Conservation (phyloP, 2,888 invertebrate genomes). For the Lobophora halterata region DNA sequence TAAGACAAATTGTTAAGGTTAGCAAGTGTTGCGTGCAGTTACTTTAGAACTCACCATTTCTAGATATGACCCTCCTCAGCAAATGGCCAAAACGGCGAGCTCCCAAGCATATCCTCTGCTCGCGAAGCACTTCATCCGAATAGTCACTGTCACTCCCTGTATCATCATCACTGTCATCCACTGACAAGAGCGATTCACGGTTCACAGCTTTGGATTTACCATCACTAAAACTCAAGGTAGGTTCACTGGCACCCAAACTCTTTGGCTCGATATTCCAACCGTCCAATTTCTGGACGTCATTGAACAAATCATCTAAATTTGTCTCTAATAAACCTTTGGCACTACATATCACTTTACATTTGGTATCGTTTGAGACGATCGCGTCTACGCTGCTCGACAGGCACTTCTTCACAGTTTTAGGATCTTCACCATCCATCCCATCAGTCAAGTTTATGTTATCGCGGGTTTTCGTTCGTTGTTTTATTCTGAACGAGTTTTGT, state of each 20-base stretch:
- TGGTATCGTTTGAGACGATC: conserved; percentile 60
- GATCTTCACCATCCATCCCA: conserved; percentile 44
- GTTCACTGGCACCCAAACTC: conserved; percentile 71
- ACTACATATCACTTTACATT: conserved; percentile 76
- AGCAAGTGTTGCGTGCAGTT: neutral
- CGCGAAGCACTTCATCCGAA: conserved; percentile 64
- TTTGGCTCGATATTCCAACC: conserved; percentile 61
- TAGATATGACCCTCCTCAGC: conserved; percentile 69
- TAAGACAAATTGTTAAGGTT: too few species aligned
- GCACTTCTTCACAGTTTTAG: conserved; percentile 54
- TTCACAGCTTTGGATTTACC: conserved; percentile 46
- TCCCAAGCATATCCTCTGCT: conserved; percentile 72
- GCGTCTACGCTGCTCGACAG: conserved; percentile 70
- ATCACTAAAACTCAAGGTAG: conserved; percentile 59
- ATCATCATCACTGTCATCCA: conserved; percentile 66
- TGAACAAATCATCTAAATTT: conserved; percentile 74
- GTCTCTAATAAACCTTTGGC: conserved; percentile 80
- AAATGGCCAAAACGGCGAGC: conserved; percentile 69
- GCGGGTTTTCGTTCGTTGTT: conserved; percentile 62
- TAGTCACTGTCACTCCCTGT: conserved; percentile 68
- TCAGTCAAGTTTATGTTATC: conserved; percentile 52
- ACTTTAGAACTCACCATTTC: conserved; percentile 63
- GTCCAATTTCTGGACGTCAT: conserved; percentile 58
- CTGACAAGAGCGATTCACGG: conserved; percentile 67
- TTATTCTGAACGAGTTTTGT: conserved; percentile 61